A percentile compares a stretch with the other conserved stretches of the same genome.
These are phyloP conservation scores for Perizoma flavofasciatum DNA, from an alignment of 2,888 invertebrate genomes.

Conservation along the genomic window DNA sequence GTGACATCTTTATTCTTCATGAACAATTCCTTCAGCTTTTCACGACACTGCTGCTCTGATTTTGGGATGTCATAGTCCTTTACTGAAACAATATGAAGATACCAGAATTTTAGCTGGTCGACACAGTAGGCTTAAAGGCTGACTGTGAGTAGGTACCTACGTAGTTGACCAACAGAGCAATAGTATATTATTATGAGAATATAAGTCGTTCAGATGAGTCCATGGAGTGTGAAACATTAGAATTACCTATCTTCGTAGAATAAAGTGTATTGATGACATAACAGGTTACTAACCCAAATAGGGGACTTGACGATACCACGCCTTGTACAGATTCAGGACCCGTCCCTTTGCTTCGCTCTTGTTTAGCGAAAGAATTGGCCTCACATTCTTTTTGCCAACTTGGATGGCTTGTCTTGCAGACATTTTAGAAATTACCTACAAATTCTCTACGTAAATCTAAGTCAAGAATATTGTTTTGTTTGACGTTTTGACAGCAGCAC, in stretches of 20 bases:
- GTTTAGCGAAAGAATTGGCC: conserved; percentile 93
- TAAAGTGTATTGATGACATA: conserved; percentile 65
- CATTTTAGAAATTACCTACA: conserved; percentile 48
- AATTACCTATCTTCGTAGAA: too few relatives aligned
- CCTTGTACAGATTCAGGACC: conserved; percentile 94
- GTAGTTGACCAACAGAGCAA: too few relatives aligned
- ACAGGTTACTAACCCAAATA: conserved; percentile 89
- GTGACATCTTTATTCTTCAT: conserved; percentile 89
- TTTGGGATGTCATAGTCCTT: conserved; percentile 93
- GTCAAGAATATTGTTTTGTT: too few relatives aligned
- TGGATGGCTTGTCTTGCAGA: conserved; percentile 68
- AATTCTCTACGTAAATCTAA: not conserved
- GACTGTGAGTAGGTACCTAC: too few relatives aligned
- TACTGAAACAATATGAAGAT: conserved; percentile 81
- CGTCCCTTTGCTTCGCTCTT: conserved; percentile 90
- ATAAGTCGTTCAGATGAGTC: too few relatives aligned
- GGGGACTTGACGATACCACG: conserved; percentile 97
- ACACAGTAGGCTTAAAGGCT: too few relatives aligned
- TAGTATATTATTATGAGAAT: too few relatives aligned
- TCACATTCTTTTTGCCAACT: conserved; percentile 87
- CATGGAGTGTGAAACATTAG: too few relatives aligned
- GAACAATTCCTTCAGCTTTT: conserved; percentile 91
- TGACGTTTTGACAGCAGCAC: too few relatives aligned
- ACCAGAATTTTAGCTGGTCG: too few relatives aligned
- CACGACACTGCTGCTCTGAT: conserved; percentile 86